Percentiles rank a stretch among this genome's conserved stretches.
These are phyloP conservation scores for Bambusicola thoracicus DNA, from an alignment of 2,113 vertebrate species.

Conservation along the genomic window DNA sequence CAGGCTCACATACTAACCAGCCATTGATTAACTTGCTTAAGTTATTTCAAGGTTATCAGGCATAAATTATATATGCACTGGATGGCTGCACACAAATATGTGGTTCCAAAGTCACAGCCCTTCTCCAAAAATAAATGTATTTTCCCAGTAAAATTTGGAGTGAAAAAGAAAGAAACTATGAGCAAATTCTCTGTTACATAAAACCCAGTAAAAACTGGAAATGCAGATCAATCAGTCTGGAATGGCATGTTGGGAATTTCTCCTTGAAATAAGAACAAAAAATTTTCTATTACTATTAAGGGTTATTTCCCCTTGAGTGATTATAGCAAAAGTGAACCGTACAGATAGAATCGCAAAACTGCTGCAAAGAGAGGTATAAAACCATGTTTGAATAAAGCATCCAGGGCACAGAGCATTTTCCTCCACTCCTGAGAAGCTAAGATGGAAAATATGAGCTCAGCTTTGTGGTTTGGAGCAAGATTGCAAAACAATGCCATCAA, in stretches of 20 bases:
- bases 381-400: neutral
- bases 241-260: neutral
- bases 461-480: neutral
- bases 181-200: neutral
- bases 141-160: neutral
- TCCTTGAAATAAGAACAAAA: neutral
- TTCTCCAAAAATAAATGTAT: neutral
- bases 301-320: neutral
- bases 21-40: neutral
- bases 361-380: neutral
- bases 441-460: neutral
- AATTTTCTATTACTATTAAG: neutral
- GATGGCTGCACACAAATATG: neutral
- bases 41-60: neutral
- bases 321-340: neutral
- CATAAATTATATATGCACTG: neutral
- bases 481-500: rapidly evolving
- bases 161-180: neutral
- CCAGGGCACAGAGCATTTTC: neutral
- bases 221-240: neutral
- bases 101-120: neutral
- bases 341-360: neutral
- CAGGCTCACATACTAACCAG: neutral
- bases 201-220: neutral
- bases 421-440: neutral